These are phyloP conservation scores for Malthinus flaveolus DNA, from an alignment of 2,888 invertebrate species.

Conservation along the genomic window DNA sequence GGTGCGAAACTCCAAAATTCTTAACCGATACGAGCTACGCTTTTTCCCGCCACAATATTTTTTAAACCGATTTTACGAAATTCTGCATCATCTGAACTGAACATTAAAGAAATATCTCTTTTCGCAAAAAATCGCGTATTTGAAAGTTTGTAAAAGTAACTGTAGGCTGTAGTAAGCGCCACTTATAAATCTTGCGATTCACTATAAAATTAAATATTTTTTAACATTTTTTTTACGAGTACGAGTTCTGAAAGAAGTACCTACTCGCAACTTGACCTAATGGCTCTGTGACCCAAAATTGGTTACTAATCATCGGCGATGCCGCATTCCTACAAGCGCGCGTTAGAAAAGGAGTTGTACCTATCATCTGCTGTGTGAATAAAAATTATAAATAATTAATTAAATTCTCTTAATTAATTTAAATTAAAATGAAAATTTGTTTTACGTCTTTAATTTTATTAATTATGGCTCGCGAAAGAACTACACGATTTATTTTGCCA, in stretches of 20 bases:
- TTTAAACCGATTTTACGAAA: no score
- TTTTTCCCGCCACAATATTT: no score
- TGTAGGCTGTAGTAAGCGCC: no score
- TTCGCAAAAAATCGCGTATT: no score
- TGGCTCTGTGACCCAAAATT: slow-evolving; percentile 23
- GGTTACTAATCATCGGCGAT: slow-evolving; percentile 3
- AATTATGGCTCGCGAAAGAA: background rate
- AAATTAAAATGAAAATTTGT: slow-evolving; percentile 10
- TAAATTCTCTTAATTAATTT: slow-evolving; percentile 10
- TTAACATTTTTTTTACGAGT: background rate
- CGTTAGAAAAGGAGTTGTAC: background rate
- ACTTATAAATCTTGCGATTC: no score
- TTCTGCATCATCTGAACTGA: no score
- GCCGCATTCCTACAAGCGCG: slow-evolving; percentile 18
- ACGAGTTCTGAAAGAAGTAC: background rate
- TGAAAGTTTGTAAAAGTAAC: no score
- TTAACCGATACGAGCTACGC: no score
- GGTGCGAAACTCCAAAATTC: no score
- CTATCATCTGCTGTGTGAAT: background rate
- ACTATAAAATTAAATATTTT: background rate
- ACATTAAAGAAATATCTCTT: no score
- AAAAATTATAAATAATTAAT: background rate
- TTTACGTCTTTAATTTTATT: slow-evolving; percentile 10
- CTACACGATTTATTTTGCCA: slow-evolving; percentile 45
- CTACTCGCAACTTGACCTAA: slow-evolving; percentile 20